Evolutionary conservation across 1,140 invertebrate genomes (phyloP), one percentile per base, ranked within the genome.

Genomic region (Notospermus geniculatus): DNA sequence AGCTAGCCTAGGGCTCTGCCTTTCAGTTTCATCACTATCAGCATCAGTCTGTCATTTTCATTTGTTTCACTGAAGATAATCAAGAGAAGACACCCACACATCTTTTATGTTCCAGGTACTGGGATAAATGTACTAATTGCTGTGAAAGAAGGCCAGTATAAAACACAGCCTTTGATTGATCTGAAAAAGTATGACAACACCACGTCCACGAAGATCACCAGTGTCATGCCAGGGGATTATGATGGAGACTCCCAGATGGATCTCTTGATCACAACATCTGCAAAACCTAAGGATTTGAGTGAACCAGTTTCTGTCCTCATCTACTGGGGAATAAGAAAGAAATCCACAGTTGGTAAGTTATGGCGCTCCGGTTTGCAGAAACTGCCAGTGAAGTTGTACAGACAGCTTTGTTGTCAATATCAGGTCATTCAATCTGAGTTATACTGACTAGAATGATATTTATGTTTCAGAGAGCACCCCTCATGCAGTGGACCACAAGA

Each of bases 171-270:
- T 9, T 50, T 55, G 54, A 32, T 55, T 27, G 25, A 29, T 17
- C 46, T 62, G 30, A 57, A 41, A 56, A 46, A 52, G 7, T 1
- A 19, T 30, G 29, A 25, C 50, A 53, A 45, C 15, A 27, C 28
- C 11, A 46, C n/a, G 32, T 43, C 43, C 25, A 58, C 58, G 4
- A 50, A 4, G 0, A 82, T 85, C 28, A 70, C 74, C 11, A 81
- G 80, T 67, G 86, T 96, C 5, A 89, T 95, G 1, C 93, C 94
- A 25, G 93, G 91, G 0, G 94, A 98, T 78, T 97, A 92, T 79
- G 91, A 95, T 83, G 94, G 94, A 0, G 93, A 97, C 83, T 90
- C 91, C 2, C 87, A 91, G 43, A 93, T 97, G 91, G 95, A 97
- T 81, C 84, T 97, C 15, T 72, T 97, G 53, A 84, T 97, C 0